Conservation (phyloP, 2,888 invertebrate genomes). For the Dryomyza anilis region DNA sequence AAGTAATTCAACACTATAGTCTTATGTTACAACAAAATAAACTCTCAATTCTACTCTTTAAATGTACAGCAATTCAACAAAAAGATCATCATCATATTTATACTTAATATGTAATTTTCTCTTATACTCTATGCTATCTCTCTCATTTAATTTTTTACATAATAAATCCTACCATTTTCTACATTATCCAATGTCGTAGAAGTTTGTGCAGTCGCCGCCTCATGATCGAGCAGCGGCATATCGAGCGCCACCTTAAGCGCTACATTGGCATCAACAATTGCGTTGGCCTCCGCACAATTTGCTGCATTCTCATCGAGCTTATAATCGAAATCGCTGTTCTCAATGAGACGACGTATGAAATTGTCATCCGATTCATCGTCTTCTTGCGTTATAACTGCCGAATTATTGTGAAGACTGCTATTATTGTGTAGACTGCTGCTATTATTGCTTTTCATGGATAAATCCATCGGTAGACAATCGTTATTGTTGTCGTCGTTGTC, state of each 20-base stretch:
- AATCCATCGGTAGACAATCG: conserved; percentile 39
- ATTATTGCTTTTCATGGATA: conserved; percentile 28
- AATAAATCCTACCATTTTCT: too few relatives aligned
- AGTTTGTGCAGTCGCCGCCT: conserved; percentile 7
- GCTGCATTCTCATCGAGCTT: conserved; percentile 2
- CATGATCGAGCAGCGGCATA: conserved; percentile 39
- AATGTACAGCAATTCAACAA: too few relatives aligned
- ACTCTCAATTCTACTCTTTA: too few relatives aligned
- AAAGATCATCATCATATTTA: too few relatives aligned
- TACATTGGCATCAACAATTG: conserved; percentile 17
- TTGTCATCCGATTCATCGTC: conserved; percentile 31
- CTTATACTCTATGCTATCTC: too few relatives aligned
- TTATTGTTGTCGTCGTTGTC: too few relatives aligned
- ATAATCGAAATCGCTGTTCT: conserved; percentile 30
- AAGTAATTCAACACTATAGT: too few relatives aligned
- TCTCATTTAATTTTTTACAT: too few relatives aligned
- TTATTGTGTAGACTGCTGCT: not conserved
- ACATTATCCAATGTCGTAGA: too few relatives aligned
- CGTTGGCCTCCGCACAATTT: not conserved
- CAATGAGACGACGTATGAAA: conserved; percentile 34
- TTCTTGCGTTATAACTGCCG: conserved; percentile 1
- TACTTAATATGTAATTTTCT: too few relatives aligned
- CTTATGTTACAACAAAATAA: too few relatives aligned
- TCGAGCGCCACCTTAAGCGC: conserved; percentile 36
- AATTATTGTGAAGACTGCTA: not conserved